phyloP scores from a whole-genome alignment of 2,888 invertebrate species.

The Amorpha juglandis region DNA sequence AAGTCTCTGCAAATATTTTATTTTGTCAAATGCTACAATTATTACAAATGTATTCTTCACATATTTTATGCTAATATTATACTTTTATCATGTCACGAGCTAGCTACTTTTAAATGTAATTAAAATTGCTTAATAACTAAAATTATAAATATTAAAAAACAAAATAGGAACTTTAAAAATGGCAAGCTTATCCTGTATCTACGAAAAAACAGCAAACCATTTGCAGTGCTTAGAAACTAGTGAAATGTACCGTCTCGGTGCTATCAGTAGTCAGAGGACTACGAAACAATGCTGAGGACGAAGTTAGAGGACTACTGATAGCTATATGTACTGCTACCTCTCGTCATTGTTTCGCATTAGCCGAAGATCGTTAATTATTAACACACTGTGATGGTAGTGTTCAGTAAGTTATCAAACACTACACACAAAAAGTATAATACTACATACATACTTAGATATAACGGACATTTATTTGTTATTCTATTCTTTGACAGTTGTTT shows the following conservation, averaged over 20 bases:
- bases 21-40: conserved; percentile 29
- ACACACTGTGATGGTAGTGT: too few relatives aligned
- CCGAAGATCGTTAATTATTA: too few relatives aligned
- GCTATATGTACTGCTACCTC: too few relatives aligned
- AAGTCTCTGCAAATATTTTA: conserved; percentile 25
- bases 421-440: too few relatives aligned
- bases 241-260: conserved; percentile 1
- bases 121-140: conserved; percentile 26
- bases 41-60: conserved; percentile 35
- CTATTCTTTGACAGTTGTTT: too few relatives aligned
- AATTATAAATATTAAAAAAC: conserved; percentile 47
- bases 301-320: too few relatives aligned
- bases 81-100: conserved; percentile 40
- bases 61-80: conserved; percentile 42
- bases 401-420: too few relatives aligned
- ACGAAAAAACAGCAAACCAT: conserved; percentile 21
- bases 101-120: conserved; percentile 35
- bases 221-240: not conserved
- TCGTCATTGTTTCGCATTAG: too few relatives aligned
- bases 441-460: too few relatives aligned
- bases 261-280: not conserved
- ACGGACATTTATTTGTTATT: too few relatives aligned
- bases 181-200: conserved; percentile 47
- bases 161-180: conserved; percentile 64
- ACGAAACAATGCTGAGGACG: too few relatives aligned